A percentile compares a stretch with the other conserved stretches of the same genome.
Conservation (phyloP, 1,140 invertebrate genomes). For the Dendroctonus valens region DNA sequence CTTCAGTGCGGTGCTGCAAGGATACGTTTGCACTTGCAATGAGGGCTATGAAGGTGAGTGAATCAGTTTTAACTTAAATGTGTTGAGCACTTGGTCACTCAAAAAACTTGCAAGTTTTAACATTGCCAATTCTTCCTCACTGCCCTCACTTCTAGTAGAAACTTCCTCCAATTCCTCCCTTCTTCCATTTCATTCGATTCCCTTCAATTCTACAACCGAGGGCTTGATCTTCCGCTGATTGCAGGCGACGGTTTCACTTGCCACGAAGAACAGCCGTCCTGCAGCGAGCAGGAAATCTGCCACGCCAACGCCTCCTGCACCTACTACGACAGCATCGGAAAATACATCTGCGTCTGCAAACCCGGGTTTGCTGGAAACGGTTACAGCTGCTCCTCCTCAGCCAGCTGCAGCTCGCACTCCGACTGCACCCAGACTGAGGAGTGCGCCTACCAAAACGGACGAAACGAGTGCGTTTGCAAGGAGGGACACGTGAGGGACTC, state of each 20-base stretch:
- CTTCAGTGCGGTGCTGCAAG: conserved; percentile 56
- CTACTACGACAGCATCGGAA: conserved; percentile 61
- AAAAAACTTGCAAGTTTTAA: background rate
- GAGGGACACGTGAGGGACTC: conserved; percentile 57
- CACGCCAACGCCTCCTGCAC: conserved; percentile 72
- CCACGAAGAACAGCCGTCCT: conserved; percentile 62
- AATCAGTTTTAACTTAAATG: background rate
- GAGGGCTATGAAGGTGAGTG: conserved; percentile 64
- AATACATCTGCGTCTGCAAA: conserved; percentile 74
- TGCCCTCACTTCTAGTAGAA: too few species aligned
- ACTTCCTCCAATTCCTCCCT: too few species aligned
- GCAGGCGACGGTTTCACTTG: conserved; percentile 73
- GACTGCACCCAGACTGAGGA: conserved; percentile 76
- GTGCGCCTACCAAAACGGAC: conserved; percentile 55
- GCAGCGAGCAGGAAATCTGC: conserved; percentile 66
- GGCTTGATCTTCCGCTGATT: background rate
- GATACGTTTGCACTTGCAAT: conserved; percentile 76
- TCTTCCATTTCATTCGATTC: too few species aligned
- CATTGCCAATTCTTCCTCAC: too few species aligned
- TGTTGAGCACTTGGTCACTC: too few species aligned
- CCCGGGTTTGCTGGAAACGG: conserved; percentile 80
- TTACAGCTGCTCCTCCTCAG: conserved; percentile 52
- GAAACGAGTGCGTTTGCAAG: conserved; percentile 70
- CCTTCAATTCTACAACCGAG: background rate
- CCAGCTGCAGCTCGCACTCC: conserved; percentile 60